phyloP scores from a whole-genome alignment of 2,797 vertebrate species.

The Rachycentron canadum region DNA sequence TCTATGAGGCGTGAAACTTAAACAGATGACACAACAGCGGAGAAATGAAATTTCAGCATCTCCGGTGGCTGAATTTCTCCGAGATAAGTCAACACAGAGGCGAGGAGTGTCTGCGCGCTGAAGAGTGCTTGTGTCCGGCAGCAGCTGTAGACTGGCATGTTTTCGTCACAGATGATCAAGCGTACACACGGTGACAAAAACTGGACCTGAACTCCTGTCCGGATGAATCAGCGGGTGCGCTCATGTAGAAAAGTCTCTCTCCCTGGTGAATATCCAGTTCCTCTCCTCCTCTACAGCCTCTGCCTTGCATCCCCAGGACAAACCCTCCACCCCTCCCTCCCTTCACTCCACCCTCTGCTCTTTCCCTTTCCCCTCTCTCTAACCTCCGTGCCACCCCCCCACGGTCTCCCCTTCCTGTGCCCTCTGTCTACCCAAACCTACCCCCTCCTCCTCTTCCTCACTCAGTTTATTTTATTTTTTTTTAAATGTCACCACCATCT shows the following conservation, averaged over 20 bases:
- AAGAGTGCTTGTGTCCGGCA: constrained; percentile 65
- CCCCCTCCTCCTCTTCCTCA: constrained; percentile 29
- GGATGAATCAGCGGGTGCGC: constrained; percentile 77
- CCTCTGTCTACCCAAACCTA: constrained; percentile 26
- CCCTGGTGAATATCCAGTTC: constrained; percentile 73
- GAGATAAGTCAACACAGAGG: constrained; percentile 24
- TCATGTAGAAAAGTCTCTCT: constrained; percentile 77
- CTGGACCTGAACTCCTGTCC: constrained; percentile 85
- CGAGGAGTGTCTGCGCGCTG: constrained; percentile 28
- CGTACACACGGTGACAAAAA: constrained; percentile 79
- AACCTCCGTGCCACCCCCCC: constrained; percentile 51
- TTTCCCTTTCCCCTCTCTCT: constrained; percentile 55
- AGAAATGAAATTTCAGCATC: constrained; percentile 42
- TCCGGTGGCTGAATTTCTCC: constrained; percentile 33
- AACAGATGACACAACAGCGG: neutral
- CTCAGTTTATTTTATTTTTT: constrained; percentile 60
- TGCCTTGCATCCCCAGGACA: constrained; percentile 64
- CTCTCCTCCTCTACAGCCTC: constrained; percentile 47
- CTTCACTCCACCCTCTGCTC: constrained; percentile 49
- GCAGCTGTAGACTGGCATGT: constrained; percentile 81
- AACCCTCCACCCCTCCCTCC: constrained; percentile 30
- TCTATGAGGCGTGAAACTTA: neutral
- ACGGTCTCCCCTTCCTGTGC: constrained; percentile 49
- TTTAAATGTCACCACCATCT: constrained; percentile 68
- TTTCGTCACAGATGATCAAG: constrained; percentile 80